phyloP scores from a whole-genome alignment of 2,797 vertebrate genomes.

The Falco columbarius region DNA sequence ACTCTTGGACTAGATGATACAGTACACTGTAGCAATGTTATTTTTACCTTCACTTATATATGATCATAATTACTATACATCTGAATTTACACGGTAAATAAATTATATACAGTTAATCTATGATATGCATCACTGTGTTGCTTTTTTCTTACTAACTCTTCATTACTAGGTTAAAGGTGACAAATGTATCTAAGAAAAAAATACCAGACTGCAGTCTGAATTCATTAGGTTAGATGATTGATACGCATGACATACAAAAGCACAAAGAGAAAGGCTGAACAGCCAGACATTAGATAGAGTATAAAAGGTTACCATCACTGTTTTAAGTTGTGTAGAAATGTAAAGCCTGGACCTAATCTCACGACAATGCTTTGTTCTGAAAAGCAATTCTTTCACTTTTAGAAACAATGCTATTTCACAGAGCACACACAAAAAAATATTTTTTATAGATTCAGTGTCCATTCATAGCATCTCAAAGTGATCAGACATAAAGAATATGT shows the following conservation, averaged over 20 bases:
- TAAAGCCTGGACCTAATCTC: neutral
- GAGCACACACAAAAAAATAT: neutral
- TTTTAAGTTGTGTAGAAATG: neutral
- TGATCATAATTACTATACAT: neutral
- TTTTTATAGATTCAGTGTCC: neutral
- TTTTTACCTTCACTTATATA: neutral
- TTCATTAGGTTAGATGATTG: neutral
- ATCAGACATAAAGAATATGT: neutral
- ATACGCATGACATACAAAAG: neutral
- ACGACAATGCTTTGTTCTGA: neutral
- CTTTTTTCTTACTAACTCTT: neutral
- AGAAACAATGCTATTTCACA: neutral
- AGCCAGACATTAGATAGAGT: neutral
- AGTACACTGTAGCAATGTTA: neutral
- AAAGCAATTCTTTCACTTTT: neutral
- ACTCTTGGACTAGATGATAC: neutral
- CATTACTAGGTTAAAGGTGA: neutral
- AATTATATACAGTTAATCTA: neutral
- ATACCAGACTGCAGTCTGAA: neutral
- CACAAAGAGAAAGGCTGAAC: neutral
- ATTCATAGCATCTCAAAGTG: neutral
- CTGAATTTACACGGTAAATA: neutral
- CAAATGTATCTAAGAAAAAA: neutral
- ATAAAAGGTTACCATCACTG: neutral
- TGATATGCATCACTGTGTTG: neutral